A percentile compares a stretch with the other conserved stretches of the same genome.
Evolutionary conservation across 2,113 vertebrate genomes (phyloP).

Genomic region (Pheucticus melanocephalus): DNA sequence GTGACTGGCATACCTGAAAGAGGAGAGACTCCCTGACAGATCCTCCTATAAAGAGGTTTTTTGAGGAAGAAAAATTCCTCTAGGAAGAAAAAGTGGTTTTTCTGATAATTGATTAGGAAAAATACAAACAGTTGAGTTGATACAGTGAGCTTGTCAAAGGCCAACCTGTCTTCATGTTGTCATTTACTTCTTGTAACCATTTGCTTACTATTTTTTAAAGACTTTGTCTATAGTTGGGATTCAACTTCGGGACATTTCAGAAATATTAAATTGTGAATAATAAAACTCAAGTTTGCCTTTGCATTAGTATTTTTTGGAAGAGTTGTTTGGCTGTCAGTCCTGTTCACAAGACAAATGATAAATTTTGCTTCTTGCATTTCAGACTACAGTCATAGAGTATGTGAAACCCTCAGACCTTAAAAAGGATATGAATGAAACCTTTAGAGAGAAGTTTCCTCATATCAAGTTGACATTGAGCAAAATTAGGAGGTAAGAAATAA

Average conservation of each 20-base stretch:
- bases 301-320: background rate
- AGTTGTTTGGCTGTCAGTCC: background rate
- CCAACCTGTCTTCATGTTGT: background rate
- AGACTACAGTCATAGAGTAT: conserved; percentile 98
- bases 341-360: background rate
- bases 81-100: background rate
- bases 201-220: background rate
- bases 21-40: background rate
- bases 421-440: conserved; percentile 99
- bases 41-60: background rate
- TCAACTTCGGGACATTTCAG: background rate
- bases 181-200: background rate
- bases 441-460: conserved; percentile 95
- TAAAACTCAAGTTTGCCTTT: background rate
- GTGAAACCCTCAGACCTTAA: conserved; percentile 97
- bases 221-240: background rate
- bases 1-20: background rate
- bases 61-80: background rate
- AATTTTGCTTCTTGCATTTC: background rate
- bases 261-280: background rate
- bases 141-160: background rate
- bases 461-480: conserved; percentile 95
- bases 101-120: background rate
- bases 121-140: background rate
- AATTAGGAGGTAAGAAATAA: conserved; percentile 87